Percentiles rank a stretch among this genome's conserved stretches.
Evolutionary conservation across 2,797 vertebrate species (phyloP).

Genomic region (Mus spretus): DNA sequence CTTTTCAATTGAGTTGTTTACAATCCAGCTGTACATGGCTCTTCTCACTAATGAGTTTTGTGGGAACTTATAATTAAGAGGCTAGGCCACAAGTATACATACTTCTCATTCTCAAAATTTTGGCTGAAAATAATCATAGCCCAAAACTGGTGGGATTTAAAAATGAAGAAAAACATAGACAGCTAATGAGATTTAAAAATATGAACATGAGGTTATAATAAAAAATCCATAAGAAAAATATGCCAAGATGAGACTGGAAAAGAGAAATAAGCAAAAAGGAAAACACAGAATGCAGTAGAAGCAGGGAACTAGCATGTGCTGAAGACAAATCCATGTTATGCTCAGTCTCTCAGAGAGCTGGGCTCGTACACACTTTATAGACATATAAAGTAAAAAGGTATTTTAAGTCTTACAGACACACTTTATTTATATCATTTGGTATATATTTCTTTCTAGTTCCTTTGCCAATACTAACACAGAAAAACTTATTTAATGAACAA

Average conservation of each 20-base stretch:
- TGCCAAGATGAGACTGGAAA: background rate
- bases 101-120: slow-evolving; percentile 30
- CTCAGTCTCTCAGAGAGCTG: background rate
- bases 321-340: background rate
- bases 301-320: background rate
- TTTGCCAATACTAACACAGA: background rate
- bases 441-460: background rate
- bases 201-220: slow-evolving; percentile 26
- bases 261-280: background rate
- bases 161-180: slow-evolving; percentile 6
- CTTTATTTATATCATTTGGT: background rate
- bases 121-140: slow-evolving; percentile 2
- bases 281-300: background rate
- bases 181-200: slow-evolving; percentile 39
- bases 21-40: slow-evolving; percentile 8
- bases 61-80: slow-evolving; percentile 39
- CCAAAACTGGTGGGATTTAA: background rate
- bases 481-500: background rate
- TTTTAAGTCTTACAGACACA: background rate
- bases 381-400: background rate
- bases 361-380: background rate
- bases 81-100: background rate
- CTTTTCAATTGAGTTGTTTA: slow-evolving; percentile 41
- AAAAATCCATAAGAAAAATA: background rate
- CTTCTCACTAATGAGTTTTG: slow-evolving; percentile 48